phyloP scores from a whole-genome alignment of 2,113 vertebrate genomes.

The Synchiropus splendidus region DNA sequence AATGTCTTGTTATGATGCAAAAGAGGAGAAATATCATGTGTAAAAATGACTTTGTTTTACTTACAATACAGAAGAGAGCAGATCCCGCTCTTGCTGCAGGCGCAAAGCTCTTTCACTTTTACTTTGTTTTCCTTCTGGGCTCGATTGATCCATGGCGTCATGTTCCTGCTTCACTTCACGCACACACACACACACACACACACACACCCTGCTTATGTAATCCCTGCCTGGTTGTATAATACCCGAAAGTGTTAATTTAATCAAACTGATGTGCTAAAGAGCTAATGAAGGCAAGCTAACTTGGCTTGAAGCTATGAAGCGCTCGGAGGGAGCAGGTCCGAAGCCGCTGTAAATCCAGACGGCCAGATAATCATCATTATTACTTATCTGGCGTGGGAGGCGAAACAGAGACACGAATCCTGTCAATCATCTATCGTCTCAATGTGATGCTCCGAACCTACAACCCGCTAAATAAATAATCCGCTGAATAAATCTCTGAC shows the following conservation, averaged over 20 bases:
- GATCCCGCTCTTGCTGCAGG: too few relatives aligned
- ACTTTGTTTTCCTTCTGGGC: background rate
- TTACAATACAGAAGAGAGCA: too few relatives aligned
- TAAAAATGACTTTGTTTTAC: too few relatives aligned
- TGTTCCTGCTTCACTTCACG: slow-evolving; percentile 1
- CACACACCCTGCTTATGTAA: slow-evolving; percentile 14
- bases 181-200: slow-evolving; percentile 5
- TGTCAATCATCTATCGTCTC: background rate
- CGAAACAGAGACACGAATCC: slow-evolving; percentile 9
- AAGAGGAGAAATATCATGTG: too few relatives aligned
- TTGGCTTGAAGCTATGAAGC: background rate
- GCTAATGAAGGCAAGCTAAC: slow-evolving; percentile 3
- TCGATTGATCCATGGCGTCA: too few relatives aligned
- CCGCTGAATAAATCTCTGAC: slow-evolving; percentile 6
- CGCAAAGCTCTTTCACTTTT: background rate
- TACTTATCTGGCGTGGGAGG: slow-evolving; percentile 10
- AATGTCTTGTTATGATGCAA: too few relatives aligned
- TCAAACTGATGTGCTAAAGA: slow-evolving; percentile 14
- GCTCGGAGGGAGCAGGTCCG: slow-evolving; percentile 1
- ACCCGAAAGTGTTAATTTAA: slow-evolving; percentile 12
- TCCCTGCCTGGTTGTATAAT: slow-evolving; percentile 14
- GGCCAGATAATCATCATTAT: slow-evolving; percentile 17
- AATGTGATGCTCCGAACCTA: too few relatives aligned
- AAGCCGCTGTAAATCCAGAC: slow-evolving; percentile 10
- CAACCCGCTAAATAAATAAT: too few relatives aligned